Percentiles rank a stretch among this genome's conserved stretches.
Conservation (phyloP, 92 coral and sea anemone species). For the Porites lobata region DNA sequence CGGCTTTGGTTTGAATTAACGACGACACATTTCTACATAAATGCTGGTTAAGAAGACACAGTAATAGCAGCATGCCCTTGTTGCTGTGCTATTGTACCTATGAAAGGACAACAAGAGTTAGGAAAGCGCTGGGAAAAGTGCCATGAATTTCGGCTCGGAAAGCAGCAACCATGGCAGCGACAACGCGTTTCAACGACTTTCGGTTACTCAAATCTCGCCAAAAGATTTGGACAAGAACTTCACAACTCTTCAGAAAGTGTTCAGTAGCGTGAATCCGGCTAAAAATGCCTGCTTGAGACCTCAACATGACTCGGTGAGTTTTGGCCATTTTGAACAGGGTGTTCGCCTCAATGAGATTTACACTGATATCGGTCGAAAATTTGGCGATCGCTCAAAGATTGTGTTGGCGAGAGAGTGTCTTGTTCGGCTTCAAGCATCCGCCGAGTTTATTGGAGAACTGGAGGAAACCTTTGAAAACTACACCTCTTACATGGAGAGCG, state of each 20-base stretch:
- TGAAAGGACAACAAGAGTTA: constrained; percentile 17
- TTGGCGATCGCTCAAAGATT: constrained; percentile 79
- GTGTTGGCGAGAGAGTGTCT: constrained; percentile 80
- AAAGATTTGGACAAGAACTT: constrained; percentile 66
- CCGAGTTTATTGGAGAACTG: constrained; percentile 73
- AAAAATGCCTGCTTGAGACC: constrained; percentile 65
- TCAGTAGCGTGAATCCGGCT: constrained; percentile 43
- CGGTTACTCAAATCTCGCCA: constrained; percentile 62
- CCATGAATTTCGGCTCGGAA: constrained; percentile 42
- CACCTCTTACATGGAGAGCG: constrained; percentile 52
- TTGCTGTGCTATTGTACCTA: constrained; percentile 19
- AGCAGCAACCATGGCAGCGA: constrained; percentile 34
- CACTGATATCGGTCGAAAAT: constrained; percentile 73
- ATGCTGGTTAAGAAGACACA: background rate
- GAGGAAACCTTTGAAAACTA: constrained; percentile 73
- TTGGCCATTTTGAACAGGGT: constrained; percentile 84
- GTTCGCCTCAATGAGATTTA: constrained; percentile 74
- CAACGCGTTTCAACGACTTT: constrained; percentile 51
- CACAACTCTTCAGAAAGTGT: constrained; percentile 59
- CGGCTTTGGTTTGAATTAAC: background rate
- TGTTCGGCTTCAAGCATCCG: constrained; percentile 70
- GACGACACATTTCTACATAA: background rate
- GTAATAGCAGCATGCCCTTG: constrained; percentile 23
- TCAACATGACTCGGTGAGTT: constrained; percentile 50
- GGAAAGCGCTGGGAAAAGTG: constrained; percentile 8